A percentile compares a stretch with the other conserved stretches of the same genome.
These are phyloP conservation scores for Rhagologus leucostigma DNA, from an alignment of 2,113 vertebrate species.

Conservation along the genomic window DNA sequence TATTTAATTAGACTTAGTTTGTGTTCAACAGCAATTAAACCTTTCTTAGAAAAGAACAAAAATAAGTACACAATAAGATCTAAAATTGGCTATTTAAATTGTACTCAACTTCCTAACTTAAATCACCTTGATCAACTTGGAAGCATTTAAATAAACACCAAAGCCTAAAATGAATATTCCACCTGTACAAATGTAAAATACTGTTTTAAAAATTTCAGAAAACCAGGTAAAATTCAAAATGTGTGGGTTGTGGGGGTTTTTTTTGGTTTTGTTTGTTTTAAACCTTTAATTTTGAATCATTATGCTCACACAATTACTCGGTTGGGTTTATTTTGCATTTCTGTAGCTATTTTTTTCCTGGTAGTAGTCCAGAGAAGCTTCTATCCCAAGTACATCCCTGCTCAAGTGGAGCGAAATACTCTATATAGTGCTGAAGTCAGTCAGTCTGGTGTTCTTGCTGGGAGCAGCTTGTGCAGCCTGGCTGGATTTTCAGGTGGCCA, in stretches of 20 bases:
- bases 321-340: not conserved
- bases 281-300: not conserved
- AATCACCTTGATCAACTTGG: not conserved
- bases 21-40: not conserved
- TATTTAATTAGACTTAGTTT: not conserved
- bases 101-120: not conserved
- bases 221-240: not conserved
- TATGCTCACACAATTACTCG: not conserved
- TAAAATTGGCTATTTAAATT: not conserved
- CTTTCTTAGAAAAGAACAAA: not conserved
- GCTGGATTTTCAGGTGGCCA: slow-evolving; percentile 13
- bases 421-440: rapidly evolving
- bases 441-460: not conserved
- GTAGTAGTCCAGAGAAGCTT: not conserved
- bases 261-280: not conserved
- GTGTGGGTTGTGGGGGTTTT: not conserved
- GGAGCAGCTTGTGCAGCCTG: not conserved
- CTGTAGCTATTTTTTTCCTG: not conserved
- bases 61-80: not conserved
- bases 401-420: rapidly evolving
- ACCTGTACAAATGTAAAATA: not conserved
- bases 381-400: rapidly evolving
- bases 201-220: not conserved
- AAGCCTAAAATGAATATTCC: not conserved
- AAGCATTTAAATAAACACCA: not conserved